These are phyloP conservation scores for Onthophagus sagittarius DNA, from an alignment of 2,888 invertebrate genomes.

Conservation along the genomic window DNA sequence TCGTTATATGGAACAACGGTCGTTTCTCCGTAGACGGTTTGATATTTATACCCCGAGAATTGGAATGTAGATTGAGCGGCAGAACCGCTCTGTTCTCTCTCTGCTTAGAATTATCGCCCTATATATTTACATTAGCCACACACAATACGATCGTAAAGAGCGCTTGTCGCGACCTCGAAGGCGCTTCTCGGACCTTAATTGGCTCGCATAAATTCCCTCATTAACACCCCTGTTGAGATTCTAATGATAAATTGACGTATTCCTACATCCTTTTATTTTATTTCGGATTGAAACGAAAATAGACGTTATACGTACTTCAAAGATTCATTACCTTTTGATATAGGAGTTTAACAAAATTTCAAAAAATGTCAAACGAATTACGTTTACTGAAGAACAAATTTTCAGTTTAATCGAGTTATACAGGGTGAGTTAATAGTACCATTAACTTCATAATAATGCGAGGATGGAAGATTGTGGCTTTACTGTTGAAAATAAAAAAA, in stretches of 20 bases:
- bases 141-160: slow-evolving; percentile 22
- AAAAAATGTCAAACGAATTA: too few relatives aligned
- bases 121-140: slow-evolving; percentile 23
- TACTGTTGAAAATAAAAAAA: too few relatives aligned
- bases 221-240: slow-evolving; percentile 11
- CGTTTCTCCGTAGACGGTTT: not conserved
- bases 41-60: not conserved
- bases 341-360: too few relatives aligned
- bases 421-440: too few relatives aligned
- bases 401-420: too few relatives aligned
- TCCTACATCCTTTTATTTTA: too few relatives aligned
- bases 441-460: too few relatives aligned
- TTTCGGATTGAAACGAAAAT: too few relatives aligned
- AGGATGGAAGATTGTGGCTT: too few relatives aligned
- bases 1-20: not conserved
- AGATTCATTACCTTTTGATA: too few relatives aligned
- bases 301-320: too few relatives aligned
- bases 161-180: not conserved
- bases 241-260: not conserved
- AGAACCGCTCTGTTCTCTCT: not conserved
- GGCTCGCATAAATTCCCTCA: slow-evolving; percentile 21
- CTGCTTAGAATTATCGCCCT: not conserved
- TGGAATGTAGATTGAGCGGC: not conserved
- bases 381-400: too few relatives aligned
- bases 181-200: slow-evolving; percentile 17